Evolutionary conservation across 2,113 vertebrate genomes (phyloP).

Genomic region (Pygoscelis adeliae): DNA sequence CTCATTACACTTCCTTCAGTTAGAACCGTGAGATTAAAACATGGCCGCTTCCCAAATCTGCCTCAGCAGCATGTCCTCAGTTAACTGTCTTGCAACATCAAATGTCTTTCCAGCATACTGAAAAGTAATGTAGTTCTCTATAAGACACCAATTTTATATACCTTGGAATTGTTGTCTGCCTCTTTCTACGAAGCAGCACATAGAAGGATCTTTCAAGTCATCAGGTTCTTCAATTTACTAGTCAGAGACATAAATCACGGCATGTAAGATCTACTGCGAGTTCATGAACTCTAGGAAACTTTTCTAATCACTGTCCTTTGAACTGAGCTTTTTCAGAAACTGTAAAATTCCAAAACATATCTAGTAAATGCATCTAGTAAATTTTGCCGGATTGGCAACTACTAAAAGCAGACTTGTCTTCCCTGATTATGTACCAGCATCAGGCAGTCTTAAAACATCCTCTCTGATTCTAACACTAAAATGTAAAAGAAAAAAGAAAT

Average conservation of each 20-base stretch:
- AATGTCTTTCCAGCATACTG: neutral
- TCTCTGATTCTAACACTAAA: neutral
- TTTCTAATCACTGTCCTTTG: slow-evolving; percentile 35
- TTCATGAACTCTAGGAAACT: slow-evolving; percentile 50
- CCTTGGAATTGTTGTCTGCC: slow-evolving; percentile 19
- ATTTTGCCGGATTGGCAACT: slow-evolving; percentile 35
- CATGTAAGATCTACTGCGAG: neutral
- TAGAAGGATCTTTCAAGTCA: slow-evolving; percentile 17
- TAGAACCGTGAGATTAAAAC: neutral
- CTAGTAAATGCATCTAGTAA: slow-evolving; percentile 23
- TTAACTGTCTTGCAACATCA: slow-evolving; percentile 25
- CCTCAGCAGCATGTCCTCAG: neutral
- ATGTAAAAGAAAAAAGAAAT: neutral
- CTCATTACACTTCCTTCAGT: neutral
- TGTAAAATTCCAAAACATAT: slow-evolving; percentile 26
- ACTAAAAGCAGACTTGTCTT: slow-evolving; percentile 35
- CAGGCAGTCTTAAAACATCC: neutral
- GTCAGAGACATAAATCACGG: slow-evolving; percentile 23
- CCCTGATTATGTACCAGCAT: neutral
- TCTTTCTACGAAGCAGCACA: neutral
- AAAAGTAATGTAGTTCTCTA: neutral
- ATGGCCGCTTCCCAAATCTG: neutral
- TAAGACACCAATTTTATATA: slow-evolving; percentile 4
- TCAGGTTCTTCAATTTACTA: neutral
- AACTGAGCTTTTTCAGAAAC: slow-evolving; percentile 40